phyloP scores from a whole-genome alignment of 2,888 invertebrate species.

The Gerris lacustris region DNA sequence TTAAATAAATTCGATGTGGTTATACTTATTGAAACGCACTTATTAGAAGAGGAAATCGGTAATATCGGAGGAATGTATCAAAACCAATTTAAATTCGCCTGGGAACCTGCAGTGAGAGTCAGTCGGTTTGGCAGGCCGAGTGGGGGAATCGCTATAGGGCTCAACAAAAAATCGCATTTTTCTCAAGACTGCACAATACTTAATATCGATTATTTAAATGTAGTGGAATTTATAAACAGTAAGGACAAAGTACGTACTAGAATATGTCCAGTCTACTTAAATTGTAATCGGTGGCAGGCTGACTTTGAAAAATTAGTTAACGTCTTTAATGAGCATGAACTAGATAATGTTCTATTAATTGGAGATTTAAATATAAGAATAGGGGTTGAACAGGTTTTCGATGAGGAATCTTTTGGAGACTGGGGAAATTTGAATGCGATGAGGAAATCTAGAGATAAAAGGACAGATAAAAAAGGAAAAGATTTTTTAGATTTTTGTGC shows the following conservation, averaged over 20 bases:
- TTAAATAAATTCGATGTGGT: not conserved
- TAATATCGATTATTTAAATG: not conserved
- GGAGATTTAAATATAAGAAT: constrained; percentile 9
- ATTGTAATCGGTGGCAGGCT: not conserved
- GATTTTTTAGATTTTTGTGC: constrained; percentile 12
- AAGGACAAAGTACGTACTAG: not conserved
- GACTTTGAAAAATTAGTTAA: not conserved
- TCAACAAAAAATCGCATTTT: not conserved
- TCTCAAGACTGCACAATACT: not conserved
- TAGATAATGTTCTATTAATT: not conserved
- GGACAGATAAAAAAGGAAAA: constrained; percentile 2
- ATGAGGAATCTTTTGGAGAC: not conserved
- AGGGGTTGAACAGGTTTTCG: constrained; percentile 5
- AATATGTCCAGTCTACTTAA: not conserved
- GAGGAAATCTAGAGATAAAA: constrained; percentile 4
- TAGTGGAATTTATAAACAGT: not conserved
- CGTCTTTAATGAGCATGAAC: not conserved
- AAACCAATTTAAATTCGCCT: not conserved
- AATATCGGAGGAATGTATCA: not conserved
- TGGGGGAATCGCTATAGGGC: too few relatives aligned
- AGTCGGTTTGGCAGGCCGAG: not conserved
- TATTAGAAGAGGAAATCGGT: not conserved
- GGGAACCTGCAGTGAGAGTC: not conserved
- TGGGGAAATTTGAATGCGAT: not conserved
- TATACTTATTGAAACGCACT: not conserved